Conservation (phyloP, 2,888 invertebrate species). For the Dysmachus trigonus region DNA sequence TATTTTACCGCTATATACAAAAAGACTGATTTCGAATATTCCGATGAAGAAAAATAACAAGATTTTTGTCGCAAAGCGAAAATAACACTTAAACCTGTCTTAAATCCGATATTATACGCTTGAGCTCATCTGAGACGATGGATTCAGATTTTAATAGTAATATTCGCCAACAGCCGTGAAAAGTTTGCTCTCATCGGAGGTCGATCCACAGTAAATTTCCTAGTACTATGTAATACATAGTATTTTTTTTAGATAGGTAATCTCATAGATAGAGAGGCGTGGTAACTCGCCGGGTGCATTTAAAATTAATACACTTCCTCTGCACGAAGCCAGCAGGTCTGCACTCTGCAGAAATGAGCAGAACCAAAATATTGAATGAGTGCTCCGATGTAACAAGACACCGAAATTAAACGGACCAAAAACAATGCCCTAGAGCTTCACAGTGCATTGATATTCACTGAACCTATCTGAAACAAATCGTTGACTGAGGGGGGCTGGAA, state of each 20-base stretch:
- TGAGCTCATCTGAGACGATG: neutral
- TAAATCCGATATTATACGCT: neutral
- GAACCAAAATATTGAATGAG: slow-evolving; percentile 18
- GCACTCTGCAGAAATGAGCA: neutral
- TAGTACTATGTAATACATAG: neutral
- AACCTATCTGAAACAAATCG: slow-evolving; percentile 36
- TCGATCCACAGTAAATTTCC: neutral
- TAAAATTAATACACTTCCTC: neutral
- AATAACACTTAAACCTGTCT: neutral
- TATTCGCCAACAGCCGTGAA: neutral
- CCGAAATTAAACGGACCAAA: slow-evolving; percentile 53
- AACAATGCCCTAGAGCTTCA: slow-evolving; percentile 54
- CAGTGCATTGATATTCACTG: slow-evolving; percentile 49
- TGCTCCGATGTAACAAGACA: slow-evolving; percentile 47
- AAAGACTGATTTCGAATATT: neutral
- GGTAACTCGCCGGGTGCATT: neutral
- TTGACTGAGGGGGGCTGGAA: too few species aligned
- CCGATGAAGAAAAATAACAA: neutral
- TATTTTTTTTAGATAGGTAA: neutral
- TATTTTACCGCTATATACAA: neutral
- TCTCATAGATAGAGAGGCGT: neutral
- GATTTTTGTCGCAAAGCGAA: neutral
- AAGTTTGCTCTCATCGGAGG: neutral
- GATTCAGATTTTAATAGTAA: neutral
- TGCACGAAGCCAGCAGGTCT: neutral